A percentile compares a stretch with the other conserved stretches of the same genome.
These are phyloP conservation scores for Chaetodon trifasciatus DNA, from an alignment of 2,797 vertebrate species.

Conservation along the genomic window DNA sequence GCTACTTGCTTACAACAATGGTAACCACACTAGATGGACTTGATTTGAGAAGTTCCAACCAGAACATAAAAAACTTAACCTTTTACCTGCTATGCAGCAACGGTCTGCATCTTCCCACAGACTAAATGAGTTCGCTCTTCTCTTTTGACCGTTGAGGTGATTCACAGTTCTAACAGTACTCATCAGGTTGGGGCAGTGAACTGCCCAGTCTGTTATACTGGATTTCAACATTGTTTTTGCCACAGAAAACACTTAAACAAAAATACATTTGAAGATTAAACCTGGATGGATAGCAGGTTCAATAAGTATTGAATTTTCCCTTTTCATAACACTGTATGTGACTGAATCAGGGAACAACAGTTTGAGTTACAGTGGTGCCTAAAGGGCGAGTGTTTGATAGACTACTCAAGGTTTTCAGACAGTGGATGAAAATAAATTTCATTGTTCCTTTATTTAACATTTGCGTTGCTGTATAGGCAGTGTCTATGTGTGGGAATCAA, in stretches of 20 bases:
- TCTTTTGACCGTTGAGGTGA: too few species aligned
- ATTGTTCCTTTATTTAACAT: conserved; percentile 12
- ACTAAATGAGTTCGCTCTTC: too few species aligned
- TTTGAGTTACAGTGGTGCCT: not conserved
- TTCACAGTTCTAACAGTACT: too few species aligned
- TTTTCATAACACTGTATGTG: not conserved
- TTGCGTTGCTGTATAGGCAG: not conserved
- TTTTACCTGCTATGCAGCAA: too few species aligned
- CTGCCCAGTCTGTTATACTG: too few species aligned
- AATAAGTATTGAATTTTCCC: not conserved
- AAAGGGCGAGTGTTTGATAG: not conserved
- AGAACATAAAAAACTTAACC: too few species aligned
- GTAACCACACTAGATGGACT: too few species aligned
- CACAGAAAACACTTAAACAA: not conserved
- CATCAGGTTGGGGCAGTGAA: too few species aligned
- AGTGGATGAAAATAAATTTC: conserved; percentile 28
- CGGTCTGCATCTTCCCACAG: too few species aligned
- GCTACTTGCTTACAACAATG: too few species aligned
- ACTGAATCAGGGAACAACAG: too few species aligned
- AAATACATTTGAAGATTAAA: not conserved
- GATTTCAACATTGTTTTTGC: not conserved
- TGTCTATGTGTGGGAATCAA: conserved; percentile 26
- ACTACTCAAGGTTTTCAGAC: not conserved
- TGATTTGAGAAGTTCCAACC: too few species aligned
- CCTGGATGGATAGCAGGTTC: not conserved